Base-by-base conservation (phyloP, 2,888 invertebrate species). In the Limnephilus lunatus region DNA sequence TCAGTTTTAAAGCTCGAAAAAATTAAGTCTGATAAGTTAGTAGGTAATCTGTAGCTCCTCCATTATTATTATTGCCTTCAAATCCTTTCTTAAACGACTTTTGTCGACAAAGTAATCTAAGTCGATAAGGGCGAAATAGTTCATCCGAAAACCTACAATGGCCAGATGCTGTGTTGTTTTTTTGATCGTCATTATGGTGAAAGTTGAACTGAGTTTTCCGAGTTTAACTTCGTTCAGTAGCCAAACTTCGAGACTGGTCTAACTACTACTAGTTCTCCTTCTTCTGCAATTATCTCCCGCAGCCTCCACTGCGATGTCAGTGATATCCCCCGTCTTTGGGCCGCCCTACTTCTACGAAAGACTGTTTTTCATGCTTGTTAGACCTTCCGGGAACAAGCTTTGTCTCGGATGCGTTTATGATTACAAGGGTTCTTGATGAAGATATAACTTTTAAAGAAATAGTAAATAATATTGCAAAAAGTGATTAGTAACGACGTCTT, bases 271-370 rank as follows among this genome's bases (percentile, higher is more conserved):
- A 85, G 35, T 68, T 68, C 90, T 86, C 85, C 90, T 93, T 92
- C 92, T 92, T 88, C 87, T 82, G 91, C 92, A 92, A 93, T 93
- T 92, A 92, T 93, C 93, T 92, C 81, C 89, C 91, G 85, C 81
- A 80, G 85, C 44, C 91, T 90, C 90, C 90, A 81, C 90, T 93
- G 81, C 44, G 11, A 14, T 82, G 7, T 32, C n/a, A 53, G 87
- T 87, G 87, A 87, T 87, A 87, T 87, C 32, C 31, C 31, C n/a
- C 68, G 85, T 68, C 68, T 25, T 25, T 25, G 48, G 83, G 35
- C 35, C 9, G 19, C 83, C 39, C 25, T 68, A 68, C 7, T 68
- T 68, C 25, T 25, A 25, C 68, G 25, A 9, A 68, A 68, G 1
- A 68, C 68, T 68, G 68, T 68, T 68, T 68, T 68, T 68, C 68